These are phyloP conservation scores for Pedetes capensis DNA, from an alignment of 2,113 vertebrate genomes.

Conservation along the genomic window DNA sequence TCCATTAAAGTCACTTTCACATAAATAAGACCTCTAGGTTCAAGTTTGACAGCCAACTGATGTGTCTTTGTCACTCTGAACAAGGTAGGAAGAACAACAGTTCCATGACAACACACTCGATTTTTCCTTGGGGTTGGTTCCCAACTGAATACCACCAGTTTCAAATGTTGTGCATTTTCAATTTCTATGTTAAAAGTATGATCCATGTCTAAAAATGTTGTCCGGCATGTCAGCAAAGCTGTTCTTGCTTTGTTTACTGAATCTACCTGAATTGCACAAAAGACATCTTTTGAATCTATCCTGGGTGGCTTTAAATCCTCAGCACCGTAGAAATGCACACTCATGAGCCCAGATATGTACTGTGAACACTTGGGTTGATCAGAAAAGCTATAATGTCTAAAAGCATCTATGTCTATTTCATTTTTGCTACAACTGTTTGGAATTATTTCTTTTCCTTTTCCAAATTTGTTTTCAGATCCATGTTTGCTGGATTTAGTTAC, in stretches of 20 bases:
- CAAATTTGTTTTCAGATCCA: slow-evolving; percentile 84
- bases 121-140: slow-evolving; percentile 93
- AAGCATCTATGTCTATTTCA: slow-evolving; percentile 95
- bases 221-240: slow-evolving; percentile 94
- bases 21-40: slow-evolving; percentile 96
- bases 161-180: slow-evolving; percentile 97
- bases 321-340: slow-evolving; percentile 96
- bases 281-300: slow-evolving; percentile 95
- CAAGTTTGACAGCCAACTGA: slow-evolving; percentile 95
- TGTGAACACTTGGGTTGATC: slow-evolving; percentile 96
- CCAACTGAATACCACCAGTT: slow-evolving; percentile 98
- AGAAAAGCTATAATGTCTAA: slow-evolving; percentile 95
- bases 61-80: slow-evolving; percentile 93
- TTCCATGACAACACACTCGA: slow-evolving; percentile 95
- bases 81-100: slow-evolving; percentile 92
- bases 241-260: slow-evolving; percentile 97
- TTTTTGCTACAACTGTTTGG: slow-evolving; percentile 83
- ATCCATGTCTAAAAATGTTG: slow-evolving; percentile 96
- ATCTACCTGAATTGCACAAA: slow-evolving; percentile 99
- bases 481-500: slow-evolving; percentile 94
- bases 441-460: slow-evolving; percentile 84
- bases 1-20: slow-evolving; percentile 96
- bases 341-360: slow-evolving; percentile 97
- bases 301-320: slow-evolving; percentile 97
- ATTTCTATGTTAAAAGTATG: slow-evolving; percentile 99